phyloP scores from a whole-genome alignment of 2,888 invertebrate genomes.

The Lepidocyrtinus sp. region DNA sequence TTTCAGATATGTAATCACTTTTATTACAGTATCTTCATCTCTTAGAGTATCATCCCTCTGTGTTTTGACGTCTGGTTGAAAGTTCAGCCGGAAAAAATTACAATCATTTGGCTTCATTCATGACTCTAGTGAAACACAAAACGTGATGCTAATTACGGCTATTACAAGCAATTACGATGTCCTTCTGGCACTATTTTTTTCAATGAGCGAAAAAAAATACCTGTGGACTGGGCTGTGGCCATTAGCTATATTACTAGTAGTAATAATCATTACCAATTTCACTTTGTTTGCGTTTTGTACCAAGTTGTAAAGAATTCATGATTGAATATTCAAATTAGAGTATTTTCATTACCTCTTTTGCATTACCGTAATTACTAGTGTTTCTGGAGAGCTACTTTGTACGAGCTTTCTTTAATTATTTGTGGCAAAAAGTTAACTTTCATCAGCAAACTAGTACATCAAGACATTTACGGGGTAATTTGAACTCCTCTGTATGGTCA shows the following conservation, averaged over 20 bases:
- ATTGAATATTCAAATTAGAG: not conserved
- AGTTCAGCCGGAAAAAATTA: constrained; percentile 32
- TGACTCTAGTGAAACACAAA: constrained; percentile 37
- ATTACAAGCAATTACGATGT: constrained; percentile 51
- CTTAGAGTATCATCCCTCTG: constrained; percentile 31
- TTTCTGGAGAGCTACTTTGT: not conserved
- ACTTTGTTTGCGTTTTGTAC: not conserved
- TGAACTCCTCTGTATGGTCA: not conserved
- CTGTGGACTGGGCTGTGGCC: not conserved
- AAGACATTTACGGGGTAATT: not conserved
- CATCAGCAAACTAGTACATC: not conserved
- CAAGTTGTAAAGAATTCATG: not conserved
- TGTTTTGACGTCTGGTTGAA: constrained; percentile 31
- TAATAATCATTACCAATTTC: not conserved
- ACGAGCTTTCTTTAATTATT: not conserved
- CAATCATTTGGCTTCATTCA: constrained; percentile 40
- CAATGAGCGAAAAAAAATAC: constrained; percentile 28
- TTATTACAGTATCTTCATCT: not conserved
- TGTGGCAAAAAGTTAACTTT: not conserved
- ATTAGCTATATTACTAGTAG: not conserved
- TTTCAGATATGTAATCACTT: not conserved
- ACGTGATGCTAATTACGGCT: constrained; percentile 55
- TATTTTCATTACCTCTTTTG: not conserved
- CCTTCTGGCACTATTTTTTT: constrained; percentile 34
- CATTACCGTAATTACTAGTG: not conserved